Evolutionary conservation across 2,888 invertebrate genomes (phyloP), one percentile per base, ranked within the genome.

Genomic region (Idaea aversata): DNA sequence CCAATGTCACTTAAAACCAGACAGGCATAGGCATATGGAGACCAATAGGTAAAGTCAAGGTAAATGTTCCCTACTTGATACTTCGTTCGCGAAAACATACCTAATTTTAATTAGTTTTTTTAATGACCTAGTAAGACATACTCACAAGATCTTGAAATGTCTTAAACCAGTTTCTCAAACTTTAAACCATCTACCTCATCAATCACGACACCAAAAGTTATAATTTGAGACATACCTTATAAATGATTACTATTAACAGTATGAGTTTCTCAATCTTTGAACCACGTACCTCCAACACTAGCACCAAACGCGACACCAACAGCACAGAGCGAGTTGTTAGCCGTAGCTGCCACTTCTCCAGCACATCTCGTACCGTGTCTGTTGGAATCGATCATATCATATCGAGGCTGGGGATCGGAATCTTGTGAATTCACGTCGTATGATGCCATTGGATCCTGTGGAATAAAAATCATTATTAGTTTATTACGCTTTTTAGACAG

Each of bases 401-500:
- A 99, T 72, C 99, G 95, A 0, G 99, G 99, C 95, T 98, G 98
- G 0, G 99, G 99, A 88, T 99, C 98, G 1, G 96, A 95, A 87
- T 99, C 99, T 84, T 98, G 97, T 71, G 96, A 97, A 86, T 99
- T 99, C 60, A 99, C 99, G 91, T 99, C 99, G 87, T 98, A 99
- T 57, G 99, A 99, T 58, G 99, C 99, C 88, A 96, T 94, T 0
- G 97, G 97, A 89, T 99, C 99, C 98, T 99, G 88, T 35, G 60
- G 34, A 68, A 62, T 70, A 59, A 81, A n/a, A 79, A 74, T 10
- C 7, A 10, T 7, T 2, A 47, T 47, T 47, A 47, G 47, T 7
- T 64, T 63, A 65, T 61, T 74, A 10, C 61, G 34, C 59, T 65
- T 63, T 38, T 57, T 13, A 1, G 47, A 47, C 47, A 13, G 47